Evolutionary conservation across 2,888 invertebrate genomes (phyloP).

Genomic region (Taphrorychus bicolor): DNA sequence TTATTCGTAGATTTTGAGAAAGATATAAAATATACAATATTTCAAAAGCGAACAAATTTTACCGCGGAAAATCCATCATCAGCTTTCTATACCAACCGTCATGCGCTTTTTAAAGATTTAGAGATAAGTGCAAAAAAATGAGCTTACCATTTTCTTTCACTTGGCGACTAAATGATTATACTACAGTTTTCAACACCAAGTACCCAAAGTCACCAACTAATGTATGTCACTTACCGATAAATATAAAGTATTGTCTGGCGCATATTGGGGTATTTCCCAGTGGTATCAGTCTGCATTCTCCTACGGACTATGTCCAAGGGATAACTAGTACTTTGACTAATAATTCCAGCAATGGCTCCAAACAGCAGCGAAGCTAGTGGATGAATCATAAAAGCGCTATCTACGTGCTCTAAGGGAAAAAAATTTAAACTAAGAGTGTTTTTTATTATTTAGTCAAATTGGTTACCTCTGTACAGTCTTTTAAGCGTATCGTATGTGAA

Average conservation of each 20-base stretch:
- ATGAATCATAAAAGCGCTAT: slow-evolving; percentile 45
- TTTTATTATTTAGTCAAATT: background rate
- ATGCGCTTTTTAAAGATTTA: no score
- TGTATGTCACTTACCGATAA: slow-evolving; percentile 66
- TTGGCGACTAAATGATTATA: no score
- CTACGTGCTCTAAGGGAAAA: slow-evolving; percentile 50
- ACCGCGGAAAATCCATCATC: no score
- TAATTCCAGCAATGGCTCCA: slow-evolving; percentile 90
- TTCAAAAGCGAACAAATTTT: no score
- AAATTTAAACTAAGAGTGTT: background rate
- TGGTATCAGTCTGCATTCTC: slow-evolving; percentile 68
- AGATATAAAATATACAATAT: no score
- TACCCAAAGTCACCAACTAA: no score
- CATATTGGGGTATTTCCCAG: slow-evolving; percentile 69
- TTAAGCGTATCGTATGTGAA: slow-evolving; percentile 97
- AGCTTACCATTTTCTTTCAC: no score
- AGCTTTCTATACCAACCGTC: no score
- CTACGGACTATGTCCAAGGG: slow-evolving; percentile 90
- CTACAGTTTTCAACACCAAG: no score
- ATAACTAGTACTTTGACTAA: slow-evolving; percentile 95
- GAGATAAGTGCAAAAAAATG: no score
- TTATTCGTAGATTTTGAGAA: no score
- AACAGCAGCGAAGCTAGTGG: slow-evolving; percentile 75
- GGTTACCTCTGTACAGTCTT: slow-evolving; percentile 73
- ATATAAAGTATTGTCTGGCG: slow-evolving; percentile 71